These are phyloP conservation scores for Pseudocheirus occidentalis DNA, from an alignment of 2,797 vertebrate genomes.

Conservation along the genomic window DNA sequence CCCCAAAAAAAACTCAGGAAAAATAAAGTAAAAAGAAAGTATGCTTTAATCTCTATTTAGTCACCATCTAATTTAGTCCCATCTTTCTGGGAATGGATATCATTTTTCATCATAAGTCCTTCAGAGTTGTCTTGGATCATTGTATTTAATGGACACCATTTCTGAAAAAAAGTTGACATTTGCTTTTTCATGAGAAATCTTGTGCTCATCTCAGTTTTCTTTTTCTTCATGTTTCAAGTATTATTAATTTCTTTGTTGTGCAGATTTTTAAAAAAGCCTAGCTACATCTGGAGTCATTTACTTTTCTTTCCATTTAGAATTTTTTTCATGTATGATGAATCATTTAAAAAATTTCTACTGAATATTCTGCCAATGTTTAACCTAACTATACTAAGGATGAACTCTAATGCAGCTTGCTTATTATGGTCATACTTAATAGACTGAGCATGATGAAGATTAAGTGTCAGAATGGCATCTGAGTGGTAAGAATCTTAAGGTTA, in stretches of 20 bases:
- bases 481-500: constrained; percentile 27
- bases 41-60: too few relatives aligned
- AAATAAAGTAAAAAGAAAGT: too few relatives aligned
- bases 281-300: neutral
- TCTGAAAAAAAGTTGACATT: constrained; percentile 41
- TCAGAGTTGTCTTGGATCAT: too few relatives aligned
- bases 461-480: neutral
- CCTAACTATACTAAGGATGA: neutral
- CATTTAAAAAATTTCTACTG: neutral
- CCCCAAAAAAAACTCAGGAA: too few relatives aligned
- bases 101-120: too few relatives aligned
- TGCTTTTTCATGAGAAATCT: constrained; percentile 30
- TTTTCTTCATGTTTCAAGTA: neutral
- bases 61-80: too few relatives aligned
- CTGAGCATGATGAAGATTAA: neutral
- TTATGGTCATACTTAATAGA: constrained; percentile 3
- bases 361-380: constrained; percentile 36
- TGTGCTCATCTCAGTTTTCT: constrained; percentile 33
- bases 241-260: constrained; percentile 19
- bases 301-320: constrained; percentile 3
- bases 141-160: constrained; percentile 13
- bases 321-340: neutral
- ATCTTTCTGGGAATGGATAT: too few relatives aligned
- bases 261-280: constrained; percentile 32
- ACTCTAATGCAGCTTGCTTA: constrained; percentile 1